Evolutionary conservation across 2,797 vertebrate species (phyloP).

Genomic region (Myotis myotis): DNA sequence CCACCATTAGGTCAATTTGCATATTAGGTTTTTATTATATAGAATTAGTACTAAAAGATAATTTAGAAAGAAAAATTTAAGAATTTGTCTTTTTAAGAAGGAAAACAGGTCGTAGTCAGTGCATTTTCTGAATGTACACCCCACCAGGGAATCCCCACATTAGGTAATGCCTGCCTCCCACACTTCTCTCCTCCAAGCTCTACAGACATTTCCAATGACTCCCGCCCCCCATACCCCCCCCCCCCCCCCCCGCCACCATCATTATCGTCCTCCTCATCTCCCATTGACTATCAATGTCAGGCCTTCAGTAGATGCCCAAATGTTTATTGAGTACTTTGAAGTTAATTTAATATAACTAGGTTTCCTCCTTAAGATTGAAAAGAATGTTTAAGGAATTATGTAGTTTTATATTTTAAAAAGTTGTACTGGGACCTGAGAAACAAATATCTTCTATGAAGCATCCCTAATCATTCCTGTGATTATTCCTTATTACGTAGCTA

Average conservation of each 20-base stretch:
- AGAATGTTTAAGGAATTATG: not conserved
- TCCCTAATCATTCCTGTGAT: not conserved
- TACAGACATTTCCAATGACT: not conserved
- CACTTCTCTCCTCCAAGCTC: not conserved
- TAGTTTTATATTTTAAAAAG: not conserved
- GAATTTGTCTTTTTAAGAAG: not conserved
- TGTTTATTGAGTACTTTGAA: not conserved
- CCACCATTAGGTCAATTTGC: too few relatives aligned
- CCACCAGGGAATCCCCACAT: not conserved
- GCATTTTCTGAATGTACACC: not conserved
- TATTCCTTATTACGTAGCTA: not conserved
- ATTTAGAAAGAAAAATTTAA: not conserved
- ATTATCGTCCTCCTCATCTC: not conserved
- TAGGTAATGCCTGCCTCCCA: not conserved
- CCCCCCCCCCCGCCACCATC: not conserved
- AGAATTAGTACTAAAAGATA: not conserved
- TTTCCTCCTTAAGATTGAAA: constrained; percentile 33
- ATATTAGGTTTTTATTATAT: too few relatives aligned
- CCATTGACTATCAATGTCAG: not conserved
- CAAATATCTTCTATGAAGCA: not conserved
- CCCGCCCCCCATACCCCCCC: not conserved
- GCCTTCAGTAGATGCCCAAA: not conserved
- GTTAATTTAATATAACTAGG: not conserved
- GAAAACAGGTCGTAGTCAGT: not conserved
- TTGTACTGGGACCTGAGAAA: not conserved